Conservation (phyloP, 2,797 vertebrate genomes). For the Typhlichthys subterraneus region DNA sequence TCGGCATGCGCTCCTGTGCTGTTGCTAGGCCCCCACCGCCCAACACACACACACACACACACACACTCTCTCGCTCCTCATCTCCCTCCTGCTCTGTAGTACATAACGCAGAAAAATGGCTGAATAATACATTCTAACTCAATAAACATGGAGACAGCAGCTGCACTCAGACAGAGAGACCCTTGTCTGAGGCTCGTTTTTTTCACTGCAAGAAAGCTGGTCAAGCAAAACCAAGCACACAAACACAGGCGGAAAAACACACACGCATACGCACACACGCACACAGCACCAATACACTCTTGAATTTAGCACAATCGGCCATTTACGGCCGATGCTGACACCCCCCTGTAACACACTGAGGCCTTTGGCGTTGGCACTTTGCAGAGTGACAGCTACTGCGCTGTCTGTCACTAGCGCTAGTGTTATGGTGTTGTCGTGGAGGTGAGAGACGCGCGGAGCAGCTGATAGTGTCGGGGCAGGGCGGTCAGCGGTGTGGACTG, state of each 20-base stretch:
- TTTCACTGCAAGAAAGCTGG: slow-evolving; percentile 39
- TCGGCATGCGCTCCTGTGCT: slow-evolving; percentile 70
- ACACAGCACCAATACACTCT: slow-evolving; percentile 22
- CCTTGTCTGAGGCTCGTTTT: slow-evolving; percentile 64
- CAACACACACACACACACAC: slow-evolving; percentile 27
- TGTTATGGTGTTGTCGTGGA: slow-evolving; percentile 29
- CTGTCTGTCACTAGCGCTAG: slow-evolving; percentile 1
- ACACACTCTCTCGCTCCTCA: slow-evolving; percentile 34
- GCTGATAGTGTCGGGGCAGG: slow-evolving; percentile 38
- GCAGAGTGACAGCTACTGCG: slow-evolving; percentile 13
- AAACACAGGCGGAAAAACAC: slow-evolving; percentile 17
- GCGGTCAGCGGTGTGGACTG: slow-evolving; percentile 32
- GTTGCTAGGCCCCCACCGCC: slow-evolving; percentile 75
- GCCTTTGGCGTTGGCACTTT: slow-evolving; percentile 25
- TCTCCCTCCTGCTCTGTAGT: slow-evolving; percentile 67
- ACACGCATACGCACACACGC: slow-evolving; percentile 9
- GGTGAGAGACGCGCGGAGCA: slow-evolving; percentile 31
- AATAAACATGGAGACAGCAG: slow-evolving; percentile 77
- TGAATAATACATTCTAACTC: slow-evolving; percentile 82
- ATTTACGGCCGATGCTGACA: slow-evolving; percentile 7
- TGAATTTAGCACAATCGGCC: slow-evolving; percentile 28
- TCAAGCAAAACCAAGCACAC: slow-evolving; percentile 33
- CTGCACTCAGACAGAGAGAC: slow-evolving; percentile 73
- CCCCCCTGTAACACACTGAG: slow-evolving; percentile 26
- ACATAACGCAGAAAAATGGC: slow-evolving; percentile 78